Percentiles rank a stretch among this genome's conserved stretches.
Conservation (phyloP, 2,113 vertebrate species). For the Atherinomorus stipes region DNA sequence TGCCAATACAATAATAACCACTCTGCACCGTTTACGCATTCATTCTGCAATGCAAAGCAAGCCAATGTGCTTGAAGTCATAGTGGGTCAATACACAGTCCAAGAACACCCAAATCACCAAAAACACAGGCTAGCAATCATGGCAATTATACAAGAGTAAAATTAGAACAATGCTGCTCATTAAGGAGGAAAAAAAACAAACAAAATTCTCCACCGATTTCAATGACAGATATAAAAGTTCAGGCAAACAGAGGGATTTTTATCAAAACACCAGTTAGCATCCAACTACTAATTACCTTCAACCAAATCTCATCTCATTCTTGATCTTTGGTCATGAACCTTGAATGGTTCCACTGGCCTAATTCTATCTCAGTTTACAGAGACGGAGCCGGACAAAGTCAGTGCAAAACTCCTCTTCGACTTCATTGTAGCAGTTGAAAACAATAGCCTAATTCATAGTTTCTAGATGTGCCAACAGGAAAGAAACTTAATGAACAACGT, state of each 20-base stretch:
- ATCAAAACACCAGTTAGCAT: neutral
- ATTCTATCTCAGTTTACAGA: neutral
- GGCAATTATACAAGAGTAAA: slow-evolving; percentile 15
- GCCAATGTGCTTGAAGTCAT: slow-evolving; percentile 50
- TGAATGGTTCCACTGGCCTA: too few relatives aligned
- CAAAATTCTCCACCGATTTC: neutral
- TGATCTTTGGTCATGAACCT: too few relatives aligned
- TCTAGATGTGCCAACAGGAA: neutral
- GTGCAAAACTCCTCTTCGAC: neutral
- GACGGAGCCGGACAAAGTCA: neutral
- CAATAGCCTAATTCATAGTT: neutral
- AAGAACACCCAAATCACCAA: slow-evolving; percentile 31
- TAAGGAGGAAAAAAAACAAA: neutral
- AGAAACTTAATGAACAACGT: neutral
- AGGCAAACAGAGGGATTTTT: neutral
- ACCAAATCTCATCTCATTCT: too few relatives aligned
- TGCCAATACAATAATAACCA: slow-evolving; percentile 33
- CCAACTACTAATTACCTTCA: neutral
- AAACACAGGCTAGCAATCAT: slow-evolving; percentile 33
- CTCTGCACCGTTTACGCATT: slow-evolving; percentile 29
- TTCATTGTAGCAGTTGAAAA: neutral
- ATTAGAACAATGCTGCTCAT: neutral
- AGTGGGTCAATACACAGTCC: slow-evolving; percentile 22
- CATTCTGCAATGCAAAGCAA: slow-evolving; percentile 46
- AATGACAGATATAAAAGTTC: neutral